Base-by-base conservation (phyloP, 1,140 invertebrate species). In the Stegodyphus dumicola region DNA sequence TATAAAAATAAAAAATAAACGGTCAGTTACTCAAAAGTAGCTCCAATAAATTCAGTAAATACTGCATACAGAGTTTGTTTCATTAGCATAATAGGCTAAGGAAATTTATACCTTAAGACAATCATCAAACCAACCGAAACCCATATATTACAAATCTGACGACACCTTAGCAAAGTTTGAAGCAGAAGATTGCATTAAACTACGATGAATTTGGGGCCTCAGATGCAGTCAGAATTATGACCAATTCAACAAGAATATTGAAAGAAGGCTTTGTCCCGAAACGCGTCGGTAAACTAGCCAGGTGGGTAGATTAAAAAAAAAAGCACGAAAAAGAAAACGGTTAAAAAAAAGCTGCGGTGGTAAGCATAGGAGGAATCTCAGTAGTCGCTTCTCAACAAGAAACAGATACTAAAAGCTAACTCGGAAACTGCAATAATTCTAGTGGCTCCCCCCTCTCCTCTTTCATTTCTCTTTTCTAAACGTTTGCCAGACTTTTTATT, bases 251-350 rank as follows among this genome's bases (percentile, higher is more conserved):
- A 6, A 75, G 52, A 75, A 53, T 15, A 60, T 18, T 75, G 52
- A 56, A 60, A 6, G 73, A 75, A 54, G 51, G 53, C 18, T 75
- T 75, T 18, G 54, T 75, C 13, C 53, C 33, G 33, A 48, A n/a
- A 48, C 73, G n/a, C n/a, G n/a, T 11, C 54, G 54, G 17, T 53
- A 75, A 75, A 56, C 17, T 4, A 18, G 53, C 53, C 53, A 75
- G 73, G 53, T 75, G 73, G 73, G 7, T 18, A 56, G 73, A 53
- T 75, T 60, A 33, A 18, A 33, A 60, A 18, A 33, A 60, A n/a
- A 33, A 4, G 7, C 2, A 48, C 6, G 6, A 18, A 6, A 18
- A 56, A 48, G 9, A 13, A 71, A 13, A 74, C 15, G 53, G 13
- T 60, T 9, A 15, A 60, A 60, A 11, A 60, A 60, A 9, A n/a